phyloP scores from a whole-genome alignment of 2,797 vertebrate genomes.

The Erethizon dorsatum region DNA sequence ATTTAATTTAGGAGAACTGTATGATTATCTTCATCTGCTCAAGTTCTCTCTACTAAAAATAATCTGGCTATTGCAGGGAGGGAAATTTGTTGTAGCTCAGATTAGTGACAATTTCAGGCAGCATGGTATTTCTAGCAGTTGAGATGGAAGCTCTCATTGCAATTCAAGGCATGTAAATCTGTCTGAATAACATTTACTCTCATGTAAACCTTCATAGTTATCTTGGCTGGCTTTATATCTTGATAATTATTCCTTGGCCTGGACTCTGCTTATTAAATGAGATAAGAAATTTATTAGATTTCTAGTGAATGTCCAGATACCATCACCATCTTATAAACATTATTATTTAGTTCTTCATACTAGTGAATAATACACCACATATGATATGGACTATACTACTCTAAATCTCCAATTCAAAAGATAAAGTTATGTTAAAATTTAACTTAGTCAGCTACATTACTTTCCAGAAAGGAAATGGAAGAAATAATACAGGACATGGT shows the following conservation, averaged over 20 bases:
- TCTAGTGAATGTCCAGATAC: constrained; percentile 61
- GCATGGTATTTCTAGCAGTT: neutral
- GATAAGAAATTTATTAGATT: constrained; percentile 79
- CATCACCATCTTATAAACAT: constrained; percentile 40
- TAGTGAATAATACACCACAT: constrained; percentile 17
- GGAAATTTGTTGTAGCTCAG: neutral
- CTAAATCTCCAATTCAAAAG: neutral
- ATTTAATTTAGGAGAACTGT: constrained; percentile 81
- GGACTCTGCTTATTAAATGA: constrained; percentile 75
- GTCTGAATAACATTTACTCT: constrained; percentile 75
- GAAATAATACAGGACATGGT: neutral
- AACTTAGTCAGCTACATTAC: neutral
- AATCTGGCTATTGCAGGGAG: constrained; percentile 55
- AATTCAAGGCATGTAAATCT: constrained; percentile 67
- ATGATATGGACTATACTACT: neutral
- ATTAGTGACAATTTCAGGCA: constrained; percentile 55
- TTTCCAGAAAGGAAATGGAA: neutral
- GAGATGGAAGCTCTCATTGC: constrained; percentile 60
- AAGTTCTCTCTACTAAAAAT: constrained; percentile 76
- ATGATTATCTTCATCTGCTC: constrained; percentile 77
- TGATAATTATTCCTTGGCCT: constrained; percentile 70
- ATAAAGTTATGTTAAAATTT: neutral
- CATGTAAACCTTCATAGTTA: constrained; percentile 60
- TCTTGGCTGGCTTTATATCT: constrained; percentile 71
- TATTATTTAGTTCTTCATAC: constrained; percentile 54